Evolutionary conservation across 2,797 vertebrate genomes (phyloP), one percentile per base, ranked within the genome.

Genomic region (Lacerta viridis): DNA sequence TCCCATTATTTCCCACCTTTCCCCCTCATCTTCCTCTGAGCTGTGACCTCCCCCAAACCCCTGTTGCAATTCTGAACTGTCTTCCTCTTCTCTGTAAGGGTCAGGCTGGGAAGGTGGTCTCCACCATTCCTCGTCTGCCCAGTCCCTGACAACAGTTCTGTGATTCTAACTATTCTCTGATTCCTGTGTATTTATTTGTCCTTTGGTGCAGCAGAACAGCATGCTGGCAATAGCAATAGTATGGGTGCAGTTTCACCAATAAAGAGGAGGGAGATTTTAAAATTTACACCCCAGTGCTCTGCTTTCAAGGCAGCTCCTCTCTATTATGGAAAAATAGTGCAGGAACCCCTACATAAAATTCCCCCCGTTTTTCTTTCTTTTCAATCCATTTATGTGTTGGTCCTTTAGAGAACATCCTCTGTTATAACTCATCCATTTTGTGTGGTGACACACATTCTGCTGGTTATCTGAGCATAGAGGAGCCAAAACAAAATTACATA

Each of bases 401-500:
- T 23, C n/a, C 13, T 5, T 9, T 82, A 84, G 17, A 64, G 27
- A 33, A 80, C 6, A 78, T 83, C 66, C 17, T 10, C n/a, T 61
- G 50, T 50, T 84, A 36, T 85, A 76, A 50, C 78, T 1, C 69
- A 86, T 80, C 6, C 46, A 50, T 20, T 77, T 80, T 27, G 9
- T 23, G 1, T 55, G 64, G 5, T 71, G 27, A n/a, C 85, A 87
- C 9, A 68, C 41, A 43, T 76, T 86, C 59, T 43, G 50, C 41
- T 18, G 17, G 1, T 90, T 89, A 72, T 46, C 61, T 23, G 23
- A 5, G 1, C 77, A n/a, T 5, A 0, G 78, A 39, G 46, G 86
- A 83, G 50, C 74, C 27, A 33, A 81, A 78, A 29, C 13, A 5
- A 59, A 59, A 77, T 87, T 80, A 86, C 15, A 36, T 82, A 33